Evolutionary conservation across 2,113 vertebrate genomes (phyloP).

Genomic region (Sialia sialis): DNA sequence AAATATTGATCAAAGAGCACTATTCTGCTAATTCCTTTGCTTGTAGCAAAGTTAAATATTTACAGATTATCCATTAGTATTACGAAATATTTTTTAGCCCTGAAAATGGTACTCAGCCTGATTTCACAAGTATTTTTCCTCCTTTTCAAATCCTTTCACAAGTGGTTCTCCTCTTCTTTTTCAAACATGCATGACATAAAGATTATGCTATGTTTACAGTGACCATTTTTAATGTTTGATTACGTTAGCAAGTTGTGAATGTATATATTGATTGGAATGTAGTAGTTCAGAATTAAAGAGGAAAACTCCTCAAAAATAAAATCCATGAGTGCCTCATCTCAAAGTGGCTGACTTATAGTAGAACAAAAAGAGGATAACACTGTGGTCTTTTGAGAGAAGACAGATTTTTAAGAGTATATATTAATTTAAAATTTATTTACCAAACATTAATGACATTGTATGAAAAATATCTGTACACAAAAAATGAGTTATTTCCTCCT

Average conservation of each 20-base stretch:
- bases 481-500: neutral
- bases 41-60: neutral
- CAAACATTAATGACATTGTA: neutral
- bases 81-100: neutral
- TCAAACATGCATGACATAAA: neutral
- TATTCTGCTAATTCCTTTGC: neutral
- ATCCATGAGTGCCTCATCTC: neutral
- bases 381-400: neutral
- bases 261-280: neutral
- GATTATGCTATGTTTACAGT: neutral
- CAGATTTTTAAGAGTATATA: neutral
- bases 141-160: neutral
- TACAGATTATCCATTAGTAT: neutral
- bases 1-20: neutral
- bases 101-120: neutral
- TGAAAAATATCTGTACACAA: neutral
- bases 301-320: neutral
- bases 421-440: neutral
- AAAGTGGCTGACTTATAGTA: neutral
- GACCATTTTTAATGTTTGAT: neutral
- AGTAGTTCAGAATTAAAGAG: neutral
- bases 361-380: neutral
- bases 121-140: neutral
- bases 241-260: neutral
- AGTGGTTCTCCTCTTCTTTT: neutral